phyloP scores from a whole-genome alignment of 2,113 vertebrate genomes.

The Hiodon tergisus region DNA sequence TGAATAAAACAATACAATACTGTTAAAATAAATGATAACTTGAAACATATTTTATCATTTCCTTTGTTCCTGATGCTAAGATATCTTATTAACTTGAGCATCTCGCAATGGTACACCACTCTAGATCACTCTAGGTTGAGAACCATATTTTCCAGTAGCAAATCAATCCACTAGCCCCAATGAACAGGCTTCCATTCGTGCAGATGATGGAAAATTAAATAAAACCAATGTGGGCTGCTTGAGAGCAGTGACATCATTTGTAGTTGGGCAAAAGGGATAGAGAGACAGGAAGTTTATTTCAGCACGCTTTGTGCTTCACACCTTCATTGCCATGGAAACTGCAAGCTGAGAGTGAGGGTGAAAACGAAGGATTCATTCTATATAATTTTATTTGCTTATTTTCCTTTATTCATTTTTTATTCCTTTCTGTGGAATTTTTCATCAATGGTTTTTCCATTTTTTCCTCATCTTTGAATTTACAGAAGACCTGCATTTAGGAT shows the following conservation, averaged over 20 bases:
- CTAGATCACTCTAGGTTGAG: too few species aligned
- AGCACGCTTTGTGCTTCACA: slow-evolving; percentile 44
- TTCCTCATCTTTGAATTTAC: too few species aligned
- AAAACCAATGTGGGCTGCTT: slow-evolving; percentile 34
- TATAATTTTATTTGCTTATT: background rate
- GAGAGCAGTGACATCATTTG: slow-evolving; percentile 62
- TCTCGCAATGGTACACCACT: too few species aligned
- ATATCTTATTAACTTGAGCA: too few species aligned
- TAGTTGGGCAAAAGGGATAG: slow-evolving; percentile 61
- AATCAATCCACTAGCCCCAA: slow-evolving; percentile 20
- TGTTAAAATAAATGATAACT: too few species aligned
- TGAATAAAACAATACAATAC: background rate
- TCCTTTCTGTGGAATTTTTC: too few species aligned
- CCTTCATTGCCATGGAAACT: slow-evolving; percentile 63
- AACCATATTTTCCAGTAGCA: too few species aligned
- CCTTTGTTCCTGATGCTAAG: too few species aligned
- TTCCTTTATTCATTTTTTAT: background rate
- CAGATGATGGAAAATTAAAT: slow-evolving; percentile 47
- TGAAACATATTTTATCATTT: too few species aligned
- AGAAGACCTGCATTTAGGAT: too few species aligned
- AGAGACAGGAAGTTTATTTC: slow-evolving; percentile 53
- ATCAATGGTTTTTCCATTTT: too few species aligned
- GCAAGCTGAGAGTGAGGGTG: slow-evolving; percentile 41
- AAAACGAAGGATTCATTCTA: slow-evolving; percentile 18
- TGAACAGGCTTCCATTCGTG: slow-evolving; percentile 27